phyloP scores from a whole-genome alignment of 2,888 invertebrate genomes.

The Ptilodon capucinus region DNA sequence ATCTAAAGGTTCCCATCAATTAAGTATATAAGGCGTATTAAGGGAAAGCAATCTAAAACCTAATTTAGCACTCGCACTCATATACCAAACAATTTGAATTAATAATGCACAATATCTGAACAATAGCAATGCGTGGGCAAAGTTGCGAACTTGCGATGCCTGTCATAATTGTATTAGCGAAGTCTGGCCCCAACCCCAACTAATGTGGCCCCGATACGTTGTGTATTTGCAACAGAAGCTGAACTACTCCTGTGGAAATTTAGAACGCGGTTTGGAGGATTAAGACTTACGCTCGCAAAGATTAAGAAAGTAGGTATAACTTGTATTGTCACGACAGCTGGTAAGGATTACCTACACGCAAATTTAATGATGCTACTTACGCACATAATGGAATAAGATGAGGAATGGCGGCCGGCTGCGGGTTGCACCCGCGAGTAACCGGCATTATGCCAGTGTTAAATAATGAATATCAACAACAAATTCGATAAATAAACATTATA shows the following conservation, averaged over 20 bases:
- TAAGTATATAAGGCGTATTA: too few relatives aligned
- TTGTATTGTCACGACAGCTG: background rate
- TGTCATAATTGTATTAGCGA: conserved; percentile 31
- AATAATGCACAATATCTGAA: conserved; percentile 19
- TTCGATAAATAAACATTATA: too few relatives aligned
- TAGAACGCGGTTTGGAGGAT: background rate
- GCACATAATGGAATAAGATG: too few relatives aligned
- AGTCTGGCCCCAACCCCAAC: conserved; percentile 12
- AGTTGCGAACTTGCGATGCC: conserved; percentile 32
- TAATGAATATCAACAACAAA: too few relatives aligned
- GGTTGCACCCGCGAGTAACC: too few relatives aligned
- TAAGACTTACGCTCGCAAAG: background rate
- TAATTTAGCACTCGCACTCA: conserved; percentile 15
- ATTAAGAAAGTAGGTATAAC: background rate
- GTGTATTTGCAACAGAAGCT: conserved; percentile 12
- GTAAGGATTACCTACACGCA: too few relatives aligned
- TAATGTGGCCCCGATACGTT: conserved; percentile 38
- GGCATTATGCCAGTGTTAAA: too few relatives aligned
- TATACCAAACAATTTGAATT: conserved; percentile 26
- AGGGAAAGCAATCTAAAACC: background rate
- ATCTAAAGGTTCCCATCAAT: too few relatives aligned
- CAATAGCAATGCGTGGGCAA: conserved; percentile 22
- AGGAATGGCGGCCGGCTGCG: too few relatives aligned
- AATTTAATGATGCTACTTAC: too few relatives aligned
- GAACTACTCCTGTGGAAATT: conserved; percentile 6